A percentile compares a stretch with the other conserved stretches of the same genome.
These are phyloP conservation scores for Verasper variegatus DNA, from an alignment of 2,113 vertebrate species.

Conservation along the genomic window DNA sequence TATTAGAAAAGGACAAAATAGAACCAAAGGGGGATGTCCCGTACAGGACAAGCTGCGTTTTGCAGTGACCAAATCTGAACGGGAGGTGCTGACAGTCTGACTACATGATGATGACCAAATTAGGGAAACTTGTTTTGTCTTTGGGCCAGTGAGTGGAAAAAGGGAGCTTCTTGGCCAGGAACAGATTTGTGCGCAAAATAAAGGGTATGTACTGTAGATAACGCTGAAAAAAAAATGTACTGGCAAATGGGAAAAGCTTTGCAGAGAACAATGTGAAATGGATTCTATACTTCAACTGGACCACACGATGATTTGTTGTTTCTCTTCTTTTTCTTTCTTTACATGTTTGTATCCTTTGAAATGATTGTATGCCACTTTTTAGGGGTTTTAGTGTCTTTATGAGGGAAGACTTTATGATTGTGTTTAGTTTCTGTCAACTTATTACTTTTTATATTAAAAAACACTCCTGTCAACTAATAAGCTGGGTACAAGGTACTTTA, in stretches of 20 bases:
- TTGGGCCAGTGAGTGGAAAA: slow-evolving; percentile 71
- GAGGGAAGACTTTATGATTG: slow-evolving; percentile 84
- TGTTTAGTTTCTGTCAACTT: slow-evolving; percentile 86
- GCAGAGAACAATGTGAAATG: slow-evolving; percentile 84
- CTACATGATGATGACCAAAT: slow-evolving; percentile 75
- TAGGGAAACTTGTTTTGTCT: slow-evolving; percentile 77
- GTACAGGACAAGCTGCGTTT: slow-evolving; percentile 78
- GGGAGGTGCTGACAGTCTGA: slow-evolving; percentile 55
- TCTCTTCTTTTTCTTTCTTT: slow-evolving; percentile 60
- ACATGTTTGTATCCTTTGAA: slow-evolving; percentile 70
- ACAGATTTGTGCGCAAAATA: slow-evolving; percentile 69
- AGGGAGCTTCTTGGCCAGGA: slow-evolving; percentile 71
- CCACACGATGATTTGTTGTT: slow-evolving; percentile 78
- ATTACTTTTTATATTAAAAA: slow-evolving; percentile 88
- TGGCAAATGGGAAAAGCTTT: slow-evolving; percentile 62
- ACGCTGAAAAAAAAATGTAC: slow-evolving; percentile 49
- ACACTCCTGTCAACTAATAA: slow-evolving; percentile 92
- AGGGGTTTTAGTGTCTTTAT: slow-evolving; percentile 74
- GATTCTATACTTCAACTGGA: slow-evolving; percentile 85
- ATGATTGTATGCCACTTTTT: slow-evolving; percentile 87
- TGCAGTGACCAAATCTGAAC: slow-evolving; percentile 88
- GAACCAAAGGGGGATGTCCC: slow-evolving; percentile 87
- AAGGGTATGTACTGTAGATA: slow-evolving; percentile 60
- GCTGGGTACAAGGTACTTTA: slow-evolving; percentile 91
- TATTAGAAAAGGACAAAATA: slow-evolving; percentile 32